Conservation (phyloP, 2,888 invertebrate species). For the Notodonta ziczac region DNA sequence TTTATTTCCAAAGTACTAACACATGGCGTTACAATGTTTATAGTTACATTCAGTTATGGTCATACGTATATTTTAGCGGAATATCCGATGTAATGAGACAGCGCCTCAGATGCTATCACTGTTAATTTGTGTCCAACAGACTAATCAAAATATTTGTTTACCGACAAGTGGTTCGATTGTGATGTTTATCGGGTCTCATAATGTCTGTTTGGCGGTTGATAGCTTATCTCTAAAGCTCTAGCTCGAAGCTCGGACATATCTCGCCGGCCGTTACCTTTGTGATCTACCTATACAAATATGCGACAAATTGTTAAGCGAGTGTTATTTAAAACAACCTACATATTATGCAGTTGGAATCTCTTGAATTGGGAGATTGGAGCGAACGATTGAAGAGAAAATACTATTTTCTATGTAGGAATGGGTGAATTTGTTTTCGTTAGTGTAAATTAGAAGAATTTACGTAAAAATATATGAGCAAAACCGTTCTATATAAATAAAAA, state of each 20-base stretch:
- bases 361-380: neutral
- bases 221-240: slow-evolving; percentile 56
- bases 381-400: neutral
- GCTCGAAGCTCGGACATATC: slow-evolving; percentile 6
- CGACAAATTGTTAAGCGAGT: neutral
- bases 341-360: neutral
- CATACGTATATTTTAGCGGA: neutral
- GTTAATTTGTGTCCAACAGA: slow-evolving; percentile 67
- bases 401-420: neutral
- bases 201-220: slow-evolving; percentile 59
- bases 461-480: too few species aligned
- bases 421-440: too few species aligned
- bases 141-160: slow-evolving; percentile 76
- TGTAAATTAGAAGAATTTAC: too few species aligned
- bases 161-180: slow-evolving; percentile 49
- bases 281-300: neutral
- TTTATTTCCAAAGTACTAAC: too few species aligned
- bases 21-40: too few species aligned
- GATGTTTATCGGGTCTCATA: slow-evolving; percentile 68
- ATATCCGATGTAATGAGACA: neutral
- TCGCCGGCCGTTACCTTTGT: neutral
- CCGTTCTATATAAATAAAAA: too few species aligned
- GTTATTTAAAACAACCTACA: neutral
- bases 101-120: slow-evolving; percentile 57
- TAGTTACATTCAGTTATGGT: neutral